Evolutionary conservation across 2,888 invertebrate species (phyloP), one percentile per base, ranked within the genome.

Genomic region (Camponotus fellah): DNA sequence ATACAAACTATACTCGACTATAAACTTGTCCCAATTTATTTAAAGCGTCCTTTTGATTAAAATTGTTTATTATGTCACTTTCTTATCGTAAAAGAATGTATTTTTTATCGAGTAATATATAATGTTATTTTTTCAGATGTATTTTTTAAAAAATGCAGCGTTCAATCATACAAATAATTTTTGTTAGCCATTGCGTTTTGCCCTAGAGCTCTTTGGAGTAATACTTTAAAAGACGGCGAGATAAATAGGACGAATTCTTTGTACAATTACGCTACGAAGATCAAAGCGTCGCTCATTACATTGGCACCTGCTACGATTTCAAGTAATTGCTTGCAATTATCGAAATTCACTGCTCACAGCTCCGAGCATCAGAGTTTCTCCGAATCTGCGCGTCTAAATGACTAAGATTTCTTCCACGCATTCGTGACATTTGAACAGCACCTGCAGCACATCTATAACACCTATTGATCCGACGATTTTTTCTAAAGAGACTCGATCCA

Each of bases 321-420:
- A 91, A 93, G 92, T 92, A 92, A 93, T 93, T 91, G 85, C 69
- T 91, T 84, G 88, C 87, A 92, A 92, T 93, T 93, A 93, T 93
- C 89, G 90, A 92, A 93, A 92, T 87, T 90, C 91, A 86, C 86
- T 86, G 85, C 77, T 90, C 80, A 68, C 68, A 26, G 85, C 86
- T 82, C 32, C 64, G 53, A 85, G 83, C 79, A 17, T 81, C 37
- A 53, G 62, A 56, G 69, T 88, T 90, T 90, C 89, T 75, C 10
- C 83, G 87, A 90, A 90, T 26, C 71, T 37, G 60, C 9, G 10
- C 46, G 32, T 12, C 17, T 46, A 32, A 80, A 46, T 37, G 37
- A 60, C 71, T 37, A 46, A 69, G 58, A 80, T 80, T 60, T 79
- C 46, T 69, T 69, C 37, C 69, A 46, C 8, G 37, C 46, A 14